Percentiles rank a stretch among this genome's conserved stretches.
Evolutionary conservation across 2,113 vertebrate genomes (phyloP).

Genomic region (Laticauda laticaudata): DNA sequence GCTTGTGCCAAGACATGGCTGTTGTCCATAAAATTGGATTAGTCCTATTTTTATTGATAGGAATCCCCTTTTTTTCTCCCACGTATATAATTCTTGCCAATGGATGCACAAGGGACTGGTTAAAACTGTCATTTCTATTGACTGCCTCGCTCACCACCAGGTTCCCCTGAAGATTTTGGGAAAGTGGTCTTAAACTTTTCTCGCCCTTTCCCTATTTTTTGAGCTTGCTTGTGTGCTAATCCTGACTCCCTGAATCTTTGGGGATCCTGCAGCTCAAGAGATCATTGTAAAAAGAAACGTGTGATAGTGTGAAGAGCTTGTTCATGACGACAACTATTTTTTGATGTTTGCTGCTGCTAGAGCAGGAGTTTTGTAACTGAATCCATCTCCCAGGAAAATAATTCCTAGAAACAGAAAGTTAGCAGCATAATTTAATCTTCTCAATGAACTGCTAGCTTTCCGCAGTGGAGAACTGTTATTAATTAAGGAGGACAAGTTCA

Average conservation of each 20-base stretch:
- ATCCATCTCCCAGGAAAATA: not conserved
- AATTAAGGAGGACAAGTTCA: not conserved
- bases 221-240: not conserved
- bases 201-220: not conserved
- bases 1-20: not conserved
- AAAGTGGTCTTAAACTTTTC: no score
- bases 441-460: not conserved
- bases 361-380: no score
- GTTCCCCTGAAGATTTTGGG: not conserved
- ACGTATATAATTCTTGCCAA: not conserved
- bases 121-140: accelerated
- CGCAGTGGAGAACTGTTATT: not conserved
- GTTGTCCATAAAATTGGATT: not conserved
- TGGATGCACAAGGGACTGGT: not conserved
- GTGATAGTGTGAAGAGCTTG: no score
- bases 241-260: not conserved
- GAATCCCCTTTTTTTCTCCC: not conserved
- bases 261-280: not conserved
- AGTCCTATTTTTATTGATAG: not conserved
- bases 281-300: not conserved
- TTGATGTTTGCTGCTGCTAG: not conserved
- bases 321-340: no score
- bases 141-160: not conserved
- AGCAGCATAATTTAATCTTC: not conserved
- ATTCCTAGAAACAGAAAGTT: not conserved